Base-by-base conservation (phyloP, 92 coral and sea anemone genomes). In the Siderastrea siderea region DNA sequence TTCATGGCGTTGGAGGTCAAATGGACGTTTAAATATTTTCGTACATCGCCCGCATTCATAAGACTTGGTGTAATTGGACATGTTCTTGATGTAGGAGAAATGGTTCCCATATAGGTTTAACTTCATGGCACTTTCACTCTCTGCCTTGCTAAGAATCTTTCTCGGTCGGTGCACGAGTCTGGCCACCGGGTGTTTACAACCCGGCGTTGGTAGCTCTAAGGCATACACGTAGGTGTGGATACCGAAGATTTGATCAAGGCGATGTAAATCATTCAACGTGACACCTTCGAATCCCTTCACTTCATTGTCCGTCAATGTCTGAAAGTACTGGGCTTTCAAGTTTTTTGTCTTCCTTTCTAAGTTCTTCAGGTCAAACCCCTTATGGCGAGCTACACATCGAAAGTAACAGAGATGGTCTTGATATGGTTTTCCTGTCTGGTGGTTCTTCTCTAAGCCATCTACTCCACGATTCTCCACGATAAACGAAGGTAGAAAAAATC, bases 41-140 rank as follows among this genome's bases (percentile, higher is more conserved):
- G 70, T 84, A 58, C 93, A 90, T 1, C 74, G 49, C 3, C 78
- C 19, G 49, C 94, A 90, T 1, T 43, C 90, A 84, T 58, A n/a
- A n/a, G n/a, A n/a, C n/a, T n/a, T n/a, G n/a, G n/a, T n/a, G n/a
- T n/a, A n/a, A n/a, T 77, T 78, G 55, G 73, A 10, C 47, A 85
- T 16, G 47, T 76, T 26, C 38, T 26, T 26, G 38, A 26, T 26
- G 38, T 26, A 26, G 38, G 38, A 26, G 38, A 26, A 26, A 16
- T 74, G 57, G 57, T 53, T 53, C 57, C 57, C 57, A 53, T 53
- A 53, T 6, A 53, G 57, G 57, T 53, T 53, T 10, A 53, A 53
- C 10, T 53, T 53, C 3, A 53, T 1, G 1, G 57, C 57, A 1
- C 2, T 53, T 0, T 85, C 45, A 50, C 2, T 3, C 50, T 53